phyloP scores from a whole-genome alignment of 1,140 invertebrate species.

The Sycophaga agraensis region DNA sequence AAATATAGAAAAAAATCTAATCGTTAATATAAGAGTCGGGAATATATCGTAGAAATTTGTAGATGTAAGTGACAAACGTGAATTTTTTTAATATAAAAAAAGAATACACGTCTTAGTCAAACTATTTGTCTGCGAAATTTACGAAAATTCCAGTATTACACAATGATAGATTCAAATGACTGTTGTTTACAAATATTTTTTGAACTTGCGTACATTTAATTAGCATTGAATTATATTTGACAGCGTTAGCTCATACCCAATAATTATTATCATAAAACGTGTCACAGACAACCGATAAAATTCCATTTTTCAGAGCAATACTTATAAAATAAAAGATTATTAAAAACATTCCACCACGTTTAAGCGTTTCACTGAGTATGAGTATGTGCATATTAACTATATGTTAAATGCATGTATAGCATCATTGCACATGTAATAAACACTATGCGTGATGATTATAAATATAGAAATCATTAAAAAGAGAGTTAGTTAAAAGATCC shows the following conservation, averaged over 20 bases:
- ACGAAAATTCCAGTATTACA: too few species aligned
- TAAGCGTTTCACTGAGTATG: too few species aligned
- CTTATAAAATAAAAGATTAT: too few species aligned
- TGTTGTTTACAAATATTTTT: too few species aligned
- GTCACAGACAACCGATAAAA: too few species aligned
- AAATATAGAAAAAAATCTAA: slow-evolving; percentile 8
- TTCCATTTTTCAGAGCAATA: too few species aligned
- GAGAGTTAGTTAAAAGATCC: not conserved
- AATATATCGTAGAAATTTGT: slow-evolving; percentile 21
- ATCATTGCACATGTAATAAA: not conserved
- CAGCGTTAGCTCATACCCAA: too few species aligned
- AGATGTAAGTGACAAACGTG: slow-evolving; percentile 8
- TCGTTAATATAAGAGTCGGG: slow-evolving; percentile 5
- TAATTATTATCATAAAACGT: too few species aligned
- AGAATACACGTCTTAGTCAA: slow-evolving; percentile 8
- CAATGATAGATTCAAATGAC: too few species aligned
- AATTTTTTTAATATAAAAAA: slow-evolving; percentile 1
- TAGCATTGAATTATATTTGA: too few species aligned
- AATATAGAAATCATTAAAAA: not conserved
- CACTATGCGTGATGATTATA: not conserved
- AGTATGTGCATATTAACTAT: not conserved
- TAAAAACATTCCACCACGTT: too few species aligned
- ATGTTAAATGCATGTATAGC: slow-evolving; percentile 7
- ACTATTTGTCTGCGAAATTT: not conserved
- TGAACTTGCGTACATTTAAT: too few species aligned